Evolutionary conservation across 2,113 vertebrate genomes (phyloP).

Genomic region (Rhinoptilus africanus): DNA sequence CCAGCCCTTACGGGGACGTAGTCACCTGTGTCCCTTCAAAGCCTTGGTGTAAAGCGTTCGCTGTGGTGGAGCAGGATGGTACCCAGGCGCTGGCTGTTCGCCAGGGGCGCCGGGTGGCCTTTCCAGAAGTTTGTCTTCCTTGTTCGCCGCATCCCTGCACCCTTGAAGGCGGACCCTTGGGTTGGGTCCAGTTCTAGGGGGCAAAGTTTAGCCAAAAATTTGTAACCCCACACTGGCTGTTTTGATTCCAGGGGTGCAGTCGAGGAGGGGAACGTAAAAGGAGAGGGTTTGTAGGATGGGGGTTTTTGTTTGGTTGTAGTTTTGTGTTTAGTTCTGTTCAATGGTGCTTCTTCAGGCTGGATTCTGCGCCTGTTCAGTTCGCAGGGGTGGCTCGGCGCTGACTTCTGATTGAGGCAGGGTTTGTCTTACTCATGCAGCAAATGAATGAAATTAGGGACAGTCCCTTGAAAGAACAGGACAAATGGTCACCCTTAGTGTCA

Average conservation of each 20-base stretch:
- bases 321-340: background rate
- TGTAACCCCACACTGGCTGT: background rate
- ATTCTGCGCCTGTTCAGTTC: background rate
- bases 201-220: background rate
- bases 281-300: background rate
- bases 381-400: background rate
- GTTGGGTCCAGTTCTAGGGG: background rate
- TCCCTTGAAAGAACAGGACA: background rate
- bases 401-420: background rate
- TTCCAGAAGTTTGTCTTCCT: background rate
- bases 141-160: background rate
- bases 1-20: background rate
- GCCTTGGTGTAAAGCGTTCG: background rate
- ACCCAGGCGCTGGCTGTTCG: background rate
- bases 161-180: background rate
- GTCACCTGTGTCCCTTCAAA: background rate
- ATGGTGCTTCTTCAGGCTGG: background rate
- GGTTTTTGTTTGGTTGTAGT: background rate
- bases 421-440: background rate
- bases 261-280: background rate
- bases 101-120: background rate
- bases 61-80: rapidly evolving
- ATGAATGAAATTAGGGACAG: background rate
- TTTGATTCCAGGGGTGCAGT: background rate
- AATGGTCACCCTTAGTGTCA: background rate